These are phyloP conservation scores for Artemia franciscana DNA, from an alignment of 1,140 invertebrate genomes.

Conservation along the genomic window DNA sequence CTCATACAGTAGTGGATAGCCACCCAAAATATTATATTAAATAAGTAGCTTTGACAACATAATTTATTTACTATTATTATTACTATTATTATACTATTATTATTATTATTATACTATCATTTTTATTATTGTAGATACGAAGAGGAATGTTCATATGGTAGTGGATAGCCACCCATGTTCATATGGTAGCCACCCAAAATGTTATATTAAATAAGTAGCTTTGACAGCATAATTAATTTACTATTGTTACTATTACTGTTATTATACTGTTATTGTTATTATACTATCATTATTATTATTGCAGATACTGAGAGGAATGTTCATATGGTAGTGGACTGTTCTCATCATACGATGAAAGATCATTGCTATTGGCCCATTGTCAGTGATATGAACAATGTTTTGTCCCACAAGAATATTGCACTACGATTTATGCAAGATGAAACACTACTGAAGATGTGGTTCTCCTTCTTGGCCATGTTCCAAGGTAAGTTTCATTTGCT, in stretches of 20 bases:
- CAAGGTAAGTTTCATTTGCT: conserved; percentile 39
- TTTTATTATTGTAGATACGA: too few species aligned
- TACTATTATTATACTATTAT: too few species aligned
- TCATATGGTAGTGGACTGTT: conserved; percentile 81
- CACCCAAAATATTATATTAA: conserved; percentile 10
- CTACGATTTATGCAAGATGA: conserved; percentile 66
- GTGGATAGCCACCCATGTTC: too few species aligned
- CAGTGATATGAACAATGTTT: conserved; percentile 88
- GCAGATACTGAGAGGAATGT: conserved; percentile 53
- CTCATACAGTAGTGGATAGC: not conserved
- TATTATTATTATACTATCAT: conserved; percentile 11
- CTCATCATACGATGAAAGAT: conserved; percentile 73
- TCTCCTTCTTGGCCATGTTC: conserved; percentile 72
- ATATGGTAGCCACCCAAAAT: conserved; percentile 10
- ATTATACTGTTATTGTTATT: too few species aligned
- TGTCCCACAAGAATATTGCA: conserved; percentile 73
- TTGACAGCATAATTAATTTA: too few species aligned
- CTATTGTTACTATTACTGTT: too few species aligned
- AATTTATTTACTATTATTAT: too few species aligned
- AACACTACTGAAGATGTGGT: conserved; percentile 74
- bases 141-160: not conserved
- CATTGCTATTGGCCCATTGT: conserved; percentile 96
- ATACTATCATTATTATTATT: not conserved
- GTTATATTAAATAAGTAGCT: conserved; percentile 1
- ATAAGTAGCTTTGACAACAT: not conserved